Conservation (phyloP, 2,888 invertebrate species). For the Parasteatoda lunata region DNA sequence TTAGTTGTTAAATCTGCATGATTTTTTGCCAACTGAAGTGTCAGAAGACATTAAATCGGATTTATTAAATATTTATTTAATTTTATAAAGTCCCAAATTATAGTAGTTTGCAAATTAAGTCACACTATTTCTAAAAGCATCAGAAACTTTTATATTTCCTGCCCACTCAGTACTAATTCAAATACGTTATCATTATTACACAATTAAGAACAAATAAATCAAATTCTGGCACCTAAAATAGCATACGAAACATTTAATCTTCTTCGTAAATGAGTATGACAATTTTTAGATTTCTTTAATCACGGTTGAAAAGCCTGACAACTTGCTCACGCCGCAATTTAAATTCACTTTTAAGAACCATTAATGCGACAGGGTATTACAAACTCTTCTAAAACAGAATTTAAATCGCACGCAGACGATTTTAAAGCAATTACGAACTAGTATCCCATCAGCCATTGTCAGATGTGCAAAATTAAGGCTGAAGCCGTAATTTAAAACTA, state of each 20-base stretch:
- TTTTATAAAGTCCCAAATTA: no score
- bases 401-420: constrained; percentile 7
- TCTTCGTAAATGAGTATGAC: not conserved
- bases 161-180: no score
- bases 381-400: no score
- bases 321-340: not conserved
- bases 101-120: no score
- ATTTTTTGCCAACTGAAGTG: no score
- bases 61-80: no score
- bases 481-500: constrained; percentile 28
- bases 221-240: no score
- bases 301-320: not conserved
- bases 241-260: not conserved
- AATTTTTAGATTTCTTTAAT: not conserved
- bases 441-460: not conserved
- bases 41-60: no score
- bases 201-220: not conserved
- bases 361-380: not conserved
- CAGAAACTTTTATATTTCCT: no score
- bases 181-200: no score
- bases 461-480: constrained; percentile 28
- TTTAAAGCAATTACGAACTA: constrained; percentile 45
- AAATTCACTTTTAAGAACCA: not conserved
- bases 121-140: no score
- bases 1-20: no score